A percentile compares a stretch with the other conserved stretches of the same genome.
These are phyloP conservation scores for Hofmannophila pseudospretella DNA, from an alignment of 2,888 invertebrate genomes.

Conservation along the genomic window DNA sequence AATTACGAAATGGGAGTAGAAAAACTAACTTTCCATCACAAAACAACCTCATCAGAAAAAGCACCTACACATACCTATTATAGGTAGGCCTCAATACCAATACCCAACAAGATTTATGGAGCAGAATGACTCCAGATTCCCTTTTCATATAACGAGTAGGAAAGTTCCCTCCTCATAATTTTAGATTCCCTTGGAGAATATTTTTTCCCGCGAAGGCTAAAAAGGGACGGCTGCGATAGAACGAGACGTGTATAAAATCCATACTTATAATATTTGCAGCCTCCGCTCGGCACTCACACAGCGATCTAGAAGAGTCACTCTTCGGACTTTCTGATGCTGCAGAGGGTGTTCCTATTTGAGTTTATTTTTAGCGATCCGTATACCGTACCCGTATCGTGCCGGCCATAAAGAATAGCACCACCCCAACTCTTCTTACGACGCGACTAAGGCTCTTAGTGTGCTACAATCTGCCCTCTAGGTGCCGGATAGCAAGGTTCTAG, in stretches of 20 bases:
- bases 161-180: constrained; percentile 59
- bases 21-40: constrained; percentile 34
- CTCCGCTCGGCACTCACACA: constrained; percentile 64
- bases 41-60: constrained; percentile 45
- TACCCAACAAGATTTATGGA: constrained; percentile 65
- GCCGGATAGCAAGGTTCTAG: too few relatives aligned
- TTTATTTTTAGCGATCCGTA: too few relatives aligned
- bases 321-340: constrained; percentile 58
- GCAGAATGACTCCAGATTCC: constrained; percentile 57
- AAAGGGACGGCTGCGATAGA: constrained; percentile 46
- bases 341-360: constrained; percentile 37
- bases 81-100: too few relatives aligned
- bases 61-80: constrained; percentile 34
- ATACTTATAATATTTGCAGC: constrained; percentile 78
- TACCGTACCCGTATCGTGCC: too few relatives aligned
- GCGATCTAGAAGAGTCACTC: constrained; percentile 35
- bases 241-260: constrained; percentile 66
- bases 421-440: too few relatives aligned
- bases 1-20: too few relatives aligned
- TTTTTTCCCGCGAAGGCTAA: constrained; percentile 57
- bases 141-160: constrained; percentile 58
- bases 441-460: too few relatives aligned
- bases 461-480: too few relatives aligned
- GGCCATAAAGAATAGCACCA: too few relatives aligned
- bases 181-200: constrained; percentile 65